phyloP scores from a whole-genome alignment of 2,797 vertebrate species.

The Macrochelys suwanniensis region DNA sequence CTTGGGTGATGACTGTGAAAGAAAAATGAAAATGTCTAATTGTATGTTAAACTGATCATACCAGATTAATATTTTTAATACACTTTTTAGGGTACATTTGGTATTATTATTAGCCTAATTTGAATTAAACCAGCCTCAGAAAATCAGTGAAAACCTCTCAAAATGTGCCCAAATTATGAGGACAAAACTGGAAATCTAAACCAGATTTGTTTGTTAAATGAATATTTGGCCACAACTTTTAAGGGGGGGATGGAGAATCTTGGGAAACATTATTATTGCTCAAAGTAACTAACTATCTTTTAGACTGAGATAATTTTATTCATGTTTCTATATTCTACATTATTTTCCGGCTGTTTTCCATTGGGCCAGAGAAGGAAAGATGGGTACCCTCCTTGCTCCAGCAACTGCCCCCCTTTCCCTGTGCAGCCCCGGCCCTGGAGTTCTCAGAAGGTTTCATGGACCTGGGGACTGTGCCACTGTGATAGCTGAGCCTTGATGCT shows the following conservation, averaged over 20 bases:
- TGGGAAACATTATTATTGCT: not conserved
- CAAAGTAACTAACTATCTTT: not conserved
- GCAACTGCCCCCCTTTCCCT: not conserved
- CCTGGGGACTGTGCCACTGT: not conserved
- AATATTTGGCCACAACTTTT: not conserved
- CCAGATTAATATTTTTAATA: not conserved
- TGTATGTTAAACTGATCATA: not conserved
- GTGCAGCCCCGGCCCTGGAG: not conserved
- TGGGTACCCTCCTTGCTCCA: not conserved
- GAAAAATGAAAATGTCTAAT: not conserved
- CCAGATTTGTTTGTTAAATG: not conserved
- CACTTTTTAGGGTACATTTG: not conserved
- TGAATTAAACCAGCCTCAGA: not conserved
- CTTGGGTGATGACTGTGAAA: not conserved
- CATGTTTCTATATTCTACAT: not conserved
- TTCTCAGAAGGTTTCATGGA: not conserved
- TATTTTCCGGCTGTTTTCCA: conserved; percentile 1
- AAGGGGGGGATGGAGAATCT: not conserved
- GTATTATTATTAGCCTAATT: not conserved
- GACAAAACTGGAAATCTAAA: not conserved
- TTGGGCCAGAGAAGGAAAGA: not conserved
- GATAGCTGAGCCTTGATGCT: not conserved
- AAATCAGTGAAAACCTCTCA: not conserved
- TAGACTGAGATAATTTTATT: not conserved
- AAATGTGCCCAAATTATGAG: not conserved